These are phyloP conservation scores for Nannoperca australis DNA, from an alignment of 2,797 vertebrate genomes.

Conservation along the genomic window DNA sequence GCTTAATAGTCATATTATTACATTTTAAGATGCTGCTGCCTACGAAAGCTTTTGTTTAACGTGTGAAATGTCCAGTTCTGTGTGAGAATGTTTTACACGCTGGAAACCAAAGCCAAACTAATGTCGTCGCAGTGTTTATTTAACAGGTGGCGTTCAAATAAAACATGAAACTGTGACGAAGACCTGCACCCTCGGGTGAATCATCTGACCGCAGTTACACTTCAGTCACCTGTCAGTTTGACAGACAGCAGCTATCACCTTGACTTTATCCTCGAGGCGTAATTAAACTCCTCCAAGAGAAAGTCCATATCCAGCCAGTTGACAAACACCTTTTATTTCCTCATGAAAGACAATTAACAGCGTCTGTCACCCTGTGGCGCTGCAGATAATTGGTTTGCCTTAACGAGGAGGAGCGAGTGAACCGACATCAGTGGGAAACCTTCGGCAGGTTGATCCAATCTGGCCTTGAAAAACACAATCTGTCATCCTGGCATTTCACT, in stretches of 20 bases:
- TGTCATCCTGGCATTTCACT: constrained; percentile 3
- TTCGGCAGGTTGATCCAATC: background rate
- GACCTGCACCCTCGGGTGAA: no score
- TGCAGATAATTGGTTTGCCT: constrained; percentile 60
- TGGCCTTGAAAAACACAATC: constrained; percentile 9
- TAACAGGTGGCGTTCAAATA: no score
- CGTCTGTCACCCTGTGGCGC: constrained; percentile 50
- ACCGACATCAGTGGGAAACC: background rate
- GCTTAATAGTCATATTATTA: background rate
- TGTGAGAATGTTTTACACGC: no score
- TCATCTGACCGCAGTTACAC: background rate
- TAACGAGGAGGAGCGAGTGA: constrained; percentile 9
- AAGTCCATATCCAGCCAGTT: constrained; percentile 49
- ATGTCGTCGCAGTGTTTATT: no score
- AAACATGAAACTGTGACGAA: no score
- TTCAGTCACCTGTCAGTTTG: background rate
- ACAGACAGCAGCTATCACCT: constrained; percentile 9
- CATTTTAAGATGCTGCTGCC: no score
- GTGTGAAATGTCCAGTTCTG: no score
- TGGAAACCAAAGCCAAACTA: background rate
- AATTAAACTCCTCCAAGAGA: constrained; percentile 59
- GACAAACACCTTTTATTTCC: constrained; percentile 61
- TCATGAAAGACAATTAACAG: constrained; percentile 65
- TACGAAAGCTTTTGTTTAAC: no score
- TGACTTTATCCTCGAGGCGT: constrained; percentile 55